These are phyloP conservation scores for Pheosia gnoma DNA, from an alignment of 2,888 invertebrate genomes.

Conservation along the genomic window DNA sequence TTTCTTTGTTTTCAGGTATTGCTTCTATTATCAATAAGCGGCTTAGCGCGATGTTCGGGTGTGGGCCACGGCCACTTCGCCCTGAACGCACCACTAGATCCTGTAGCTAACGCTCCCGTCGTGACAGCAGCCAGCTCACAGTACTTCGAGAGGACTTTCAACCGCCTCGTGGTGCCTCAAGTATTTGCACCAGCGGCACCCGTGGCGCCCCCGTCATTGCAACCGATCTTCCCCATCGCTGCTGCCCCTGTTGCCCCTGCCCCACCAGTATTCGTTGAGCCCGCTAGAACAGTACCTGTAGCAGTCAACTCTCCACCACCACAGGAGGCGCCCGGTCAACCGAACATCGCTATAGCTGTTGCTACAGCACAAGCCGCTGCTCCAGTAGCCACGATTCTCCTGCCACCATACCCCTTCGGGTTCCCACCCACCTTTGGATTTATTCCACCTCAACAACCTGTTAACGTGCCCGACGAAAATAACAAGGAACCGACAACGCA, in stretches of 20 bases:
- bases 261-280: slow-evolving; percentile 36
- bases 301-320: slow-evolving; percentile 32
- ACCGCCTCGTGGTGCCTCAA: slow-evolving; percentile 69
- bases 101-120: slow-evolving; percentile 69
- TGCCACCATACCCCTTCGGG: slow-evolving; percentile 76
- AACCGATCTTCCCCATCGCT: slow-evolving; percentile 44
- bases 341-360: slow-evolving; percentile 72
- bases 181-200: slow-evolving; percentile 30
- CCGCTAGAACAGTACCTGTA: slow-evolving; percentile 28
- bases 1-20: slow-evolving; percentile 57
- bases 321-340: slow-evolving; percentile 51
- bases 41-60: slow-evolving; percentile 60
- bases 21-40: slow-evolving; percentile 52
- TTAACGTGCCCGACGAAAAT: slow-evolving; percentile 51
- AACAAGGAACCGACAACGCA: slow-evolving; percentile 59
- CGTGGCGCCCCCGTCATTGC: slow-evolving; percentile 22
- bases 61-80: slow-evolving; percentile 42
- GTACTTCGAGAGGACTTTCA: slow-evolving; percentile 86
- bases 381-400: slow-evolving; percentile 72
- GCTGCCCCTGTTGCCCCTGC: slow-evolving; percentile 45
- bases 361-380: slow-evolving; percentile 76
- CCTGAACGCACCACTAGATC: slow-evolving; percentile 22
- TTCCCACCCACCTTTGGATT: slow-evolving; percentile 66
- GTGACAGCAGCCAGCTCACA: slow-evolving; percentile 88
- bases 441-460: slow-evolving; percentile 55